Conservation (phyloP, 2,113 vertebrate genomes). For the Ahaetulla prasina region DNA sequence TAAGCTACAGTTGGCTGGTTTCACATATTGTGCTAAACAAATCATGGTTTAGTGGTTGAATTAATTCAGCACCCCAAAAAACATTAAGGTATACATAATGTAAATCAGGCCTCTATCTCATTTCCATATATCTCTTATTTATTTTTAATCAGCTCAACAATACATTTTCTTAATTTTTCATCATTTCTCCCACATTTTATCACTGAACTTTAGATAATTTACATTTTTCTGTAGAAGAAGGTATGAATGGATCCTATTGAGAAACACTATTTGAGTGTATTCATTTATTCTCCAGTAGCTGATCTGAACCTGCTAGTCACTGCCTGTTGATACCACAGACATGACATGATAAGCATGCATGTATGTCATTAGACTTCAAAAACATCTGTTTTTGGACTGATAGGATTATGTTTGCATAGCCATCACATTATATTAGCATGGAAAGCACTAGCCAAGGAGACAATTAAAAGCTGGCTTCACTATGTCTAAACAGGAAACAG, state of each 20-base stretch:
- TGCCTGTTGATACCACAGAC: not conserved
- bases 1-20: not conserved
- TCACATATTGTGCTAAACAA: not conserved
- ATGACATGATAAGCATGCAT: not conserved
- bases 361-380: slow-evolving; percentile 1
- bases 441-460: slow-evolving; percentile 56
- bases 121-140: not conserved
- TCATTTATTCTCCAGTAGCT: not conserved
- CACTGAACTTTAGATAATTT: not conserved
- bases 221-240: not conserved
- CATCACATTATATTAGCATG: slow-evolving; percentile 52
- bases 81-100: not conserved
- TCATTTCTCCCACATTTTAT: not conserved
- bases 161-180: not conserved
- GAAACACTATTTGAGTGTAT: not conserved
- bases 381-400: slow-evolving; percentile 46
- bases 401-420: slow-evolving; percentile 46
- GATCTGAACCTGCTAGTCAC: not conserved
- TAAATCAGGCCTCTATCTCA: not conserved
- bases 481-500: slow-evolving; percentile 55
- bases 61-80: not conserved
- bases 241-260: not conserved
- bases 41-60: not conserved
- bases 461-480: slow-evolving; percentile 53
- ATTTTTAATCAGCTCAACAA: not conserved